Evolutionary conservation across 1,140 invertebrate species (phyloP).

Genomic region (Listronotus oregonensis): DNA sequence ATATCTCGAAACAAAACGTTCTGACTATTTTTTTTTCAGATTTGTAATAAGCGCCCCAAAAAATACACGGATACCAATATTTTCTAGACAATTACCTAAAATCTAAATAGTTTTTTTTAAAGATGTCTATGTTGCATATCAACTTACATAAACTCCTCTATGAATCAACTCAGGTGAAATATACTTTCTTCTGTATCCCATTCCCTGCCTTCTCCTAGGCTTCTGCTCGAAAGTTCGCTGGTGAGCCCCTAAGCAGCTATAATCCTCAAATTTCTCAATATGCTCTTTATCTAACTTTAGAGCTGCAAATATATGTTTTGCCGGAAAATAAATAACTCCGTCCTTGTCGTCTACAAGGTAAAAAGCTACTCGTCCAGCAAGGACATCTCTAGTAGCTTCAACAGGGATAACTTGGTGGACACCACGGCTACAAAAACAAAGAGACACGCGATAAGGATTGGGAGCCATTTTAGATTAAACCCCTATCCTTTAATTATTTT

Average conservation of each 20-base stretch:
- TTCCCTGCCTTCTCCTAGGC: conserved; percentile 32
- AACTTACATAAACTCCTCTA: conserved; percentile 49
- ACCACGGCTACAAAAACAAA: conserved; percentile 22
- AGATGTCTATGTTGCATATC: too few relatives aligned
- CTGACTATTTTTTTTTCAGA: too few relatives aligned
- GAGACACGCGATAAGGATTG: neutral
- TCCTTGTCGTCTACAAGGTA: conserved; percentile 73
- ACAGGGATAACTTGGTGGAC: conserved; percentile 66
- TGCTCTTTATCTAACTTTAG: conserved; percentile 65
- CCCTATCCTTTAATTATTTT: too few relatives aligned
- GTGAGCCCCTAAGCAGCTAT: conserved; percentile 49
- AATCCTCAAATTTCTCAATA: conserved; percentile 62
- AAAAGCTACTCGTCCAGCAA: conserved; percentile 75
- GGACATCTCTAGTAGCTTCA: conserved; percentile 74
- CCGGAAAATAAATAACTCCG: conserved; percentile 75
- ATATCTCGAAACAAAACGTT: too few relatives aligned
- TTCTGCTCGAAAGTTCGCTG: conserved; percentile 40
- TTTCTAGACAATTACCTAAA: too few relatives aligned
- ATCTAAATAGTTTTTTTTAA: too few relatives aligned
- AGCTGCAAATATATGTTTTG: conserved; percentile 72
- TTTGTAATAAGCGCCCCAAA: too few relatives aligned
- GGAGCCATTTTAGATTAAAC: too few relatives aligned
- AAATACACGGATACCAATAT: too few relatives aligned
- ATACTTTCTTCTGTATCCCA: conserved; percentile 44
- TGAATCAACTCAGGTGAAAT: conserved; percentile 43